Base-by-base conservation (phyloP, 2,797 vertebrate species). In the Toxotes lorentzi region DNA sequence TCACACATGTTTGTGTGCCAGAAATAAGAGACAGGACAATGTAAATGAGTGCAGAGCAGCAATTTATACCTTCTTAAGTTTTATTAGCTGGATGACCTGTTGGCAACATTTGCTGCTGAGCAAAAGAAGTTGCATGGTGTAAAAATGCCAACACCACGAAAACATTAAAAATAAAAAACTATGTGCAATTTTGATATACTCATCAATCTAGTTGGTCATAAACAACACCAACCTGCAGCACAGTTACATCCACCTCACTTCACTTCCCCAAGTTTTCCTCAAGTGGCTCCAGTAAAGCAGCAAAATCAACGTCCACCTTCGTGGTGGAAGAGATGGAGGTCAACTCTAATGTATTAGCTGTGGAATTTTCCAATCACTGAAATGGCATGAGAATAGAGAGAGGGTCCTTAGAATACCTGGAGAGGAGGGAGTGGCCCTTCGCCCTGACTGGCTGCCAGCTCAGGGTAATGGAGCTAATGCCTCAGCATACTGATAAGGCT, bases 301-400 rank as follows among this genome's bases (percentile, higher is more conserved):
- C 60, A 84, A 77, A 78, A 88, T 83, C 65, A 68, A 69, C 82
- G 79, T 74, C 77, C 65, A 72, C 70, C 79, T 50, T 43, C 7
- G 80, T 72, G 84, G 24, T 16, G 57, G 82, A 45, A 79, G 76
- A 64, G 24, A 59, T 8, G 40, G 67, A 58, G 83, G 78, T 83
- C 76, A 75, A 8, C 65, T 54, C 67, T 87, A 85, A 85, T 79
- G 84, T 84, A 89, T 81, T 81, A 73, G 84, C 57, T 8, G 73
- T 75, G 72, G 68, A 91, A 62, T 79, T 76, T 78, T 86, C 82
- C 79, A 91, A 90, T 92, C 88, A 91, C 66, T 41, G 38, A 89
- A 86, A 86, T 89, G 71, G 88, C 70, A 79, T 65, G 47, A 82
- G 79, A 38, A 64, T 70, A 82, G 34, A 76, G 10, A 83, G 13